Evolutionary conservation across 2,888 invertebrate species (phyloP).

Genomic region (Zaprionus bogoriensis): DNA sequence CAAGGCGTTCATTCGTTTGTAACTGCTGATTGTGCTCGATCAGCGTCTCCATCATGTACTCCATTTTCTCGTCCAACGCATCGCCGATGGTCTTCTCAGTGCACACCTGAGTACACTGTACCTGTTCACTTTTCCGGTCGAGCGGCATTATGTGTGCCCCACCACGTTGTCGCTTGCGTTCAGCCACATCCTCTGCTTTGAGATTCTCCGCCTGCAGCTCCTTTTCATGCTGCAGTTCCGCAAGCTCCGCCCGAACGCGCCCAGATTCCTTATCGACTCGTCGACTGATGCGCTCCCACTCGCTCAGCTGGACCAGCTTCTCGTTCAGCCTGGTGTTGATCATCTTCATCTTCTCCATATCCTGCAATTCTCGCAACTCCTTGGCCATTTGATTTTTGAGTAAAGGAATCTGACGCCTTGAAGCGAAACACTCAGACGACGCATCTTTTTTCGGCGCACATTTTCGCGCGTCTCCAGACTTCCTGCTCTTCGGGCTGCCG

Average conservation of each 20-base stretch:
- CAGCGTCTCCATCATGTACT: conserved; percentile 13
- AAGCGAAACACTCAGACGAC: too few species aligned
- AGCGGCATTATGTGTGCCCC: conserved; percentile 9
- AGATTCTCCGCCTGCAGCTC: neutral
- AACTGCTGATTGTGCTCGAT: conserved; percentile 1
- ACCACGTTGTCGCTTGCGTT: conserved; percentile 15
- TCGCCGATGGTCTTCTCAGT: conserved; percentile 10
- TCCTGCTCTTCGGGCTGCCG: neutral
- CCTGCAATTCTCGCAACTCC: conserved; percentile 2
- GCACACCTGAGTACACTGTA: accelerated
- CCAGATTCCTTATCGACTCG: conserved; percentile 24
- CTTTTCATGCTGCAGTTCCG: neutral
- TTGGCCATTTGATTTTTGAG: neutral
- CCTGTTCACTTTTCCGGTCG: neutral
- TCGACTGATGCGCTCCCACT: conserved; percentile 27
- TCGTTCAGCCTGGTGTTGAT: conserved; percentile 8
- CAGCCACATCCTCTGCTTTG: accelerated
- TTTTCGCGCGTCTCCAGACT: too few species aligned
- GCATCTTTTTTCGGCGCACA: too few species aligned
- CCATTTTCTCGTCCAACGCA: conserved; percentile 23
- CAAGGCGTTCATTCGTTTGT: neutral
- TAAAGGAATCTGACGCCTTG: too few species aligned
- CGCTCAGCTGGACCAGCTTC: conserved; percentile 9
- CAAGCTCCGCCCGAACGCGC: conserved; percentile 22
- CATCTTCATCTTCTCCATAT: neutral